These are phyloP conservation scores for Trematomus loennbergii DNA, from an alignment of 2,113 vertebrate genomes.

Conservation along the genomic window DNA sequence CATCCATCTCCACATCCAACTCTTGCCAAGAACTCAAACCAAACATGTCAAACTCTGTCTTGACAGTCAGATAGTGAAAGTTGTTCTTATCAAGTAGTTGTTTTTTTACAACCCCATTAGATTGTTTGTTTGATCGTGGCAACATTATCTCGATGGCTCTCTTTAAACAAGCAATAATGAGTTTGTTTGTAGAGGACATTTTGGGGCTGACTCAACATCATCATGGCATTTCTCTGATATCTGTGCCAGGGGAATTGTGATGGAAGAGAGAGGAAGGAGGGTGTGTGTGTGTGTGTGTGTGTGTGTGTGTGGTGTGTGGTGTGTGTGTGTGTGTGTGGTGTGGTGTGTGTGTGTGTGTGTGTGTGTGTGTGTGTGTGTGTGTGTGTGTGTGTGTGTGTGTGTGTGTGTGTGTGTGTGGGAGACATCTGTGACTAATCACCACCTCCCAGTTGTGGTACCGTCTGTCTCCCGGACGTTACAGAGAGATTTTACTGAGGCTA, in stretches of 20 bases:
- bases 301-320: too few relatives aligned
- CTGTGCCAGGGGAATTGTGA: neutral
- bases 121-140: neutral
- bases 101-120: neutral
- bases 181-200: neutral
- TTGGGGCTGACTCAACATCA: neutral
- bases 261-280: neutral
- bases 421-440: conserved; percentile 65
- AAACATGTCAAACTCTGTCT: neutral
- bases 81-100: neutral
- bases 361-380: too few relatives aligned
- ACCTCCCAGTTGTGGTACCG: conserved; percentile 1
- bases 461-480: too few relatives aligned
- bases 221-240: neutral
- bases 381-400: too few relatives aligned
- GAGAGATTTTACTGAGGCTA: neutral
- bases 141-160: neutral
- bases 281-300: too few relatives aligned
- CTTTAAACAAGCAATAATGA: neutral
- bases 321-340: too few relatives aligned
- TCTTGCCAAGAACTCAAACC: neutral
- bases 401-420: conserved; percentile 24
- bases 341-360: too few relatives aligned
- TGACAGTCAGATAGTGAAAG: neutral
- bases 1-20: neutral